Evolutionary conservation across 2,797 vertebrate genomes (phyloP).

Genomic region (Sebastolobus altivelis): DNA sequence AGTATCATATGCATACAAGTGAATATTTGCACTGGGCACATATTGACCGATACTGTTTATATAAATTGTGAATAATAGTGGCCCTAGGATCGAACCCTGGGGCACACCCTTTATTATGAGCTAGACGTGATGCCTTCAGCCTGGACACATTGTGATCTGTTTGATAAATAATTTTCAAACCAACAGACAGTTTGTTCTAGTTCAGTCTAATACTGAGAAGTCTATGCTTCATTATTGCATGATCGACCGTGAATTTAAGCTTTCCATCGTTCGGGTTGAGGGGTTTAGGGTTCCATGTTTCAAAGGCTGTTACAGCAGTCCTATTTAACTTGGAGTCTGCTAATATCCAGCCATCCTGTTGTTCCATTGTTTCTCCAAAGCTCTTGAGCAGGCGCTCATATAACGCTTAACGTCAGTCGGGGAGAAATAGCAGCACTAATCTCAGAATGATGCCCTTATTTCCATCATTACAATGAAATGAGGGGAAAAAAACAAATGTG

Average conservation of each 20-base stretch:
- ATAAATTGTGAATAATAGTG: neutral
- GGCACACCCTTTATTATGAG: neutral
- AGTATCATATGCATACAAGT: neutral
- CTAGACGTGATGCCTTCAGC: neutral
- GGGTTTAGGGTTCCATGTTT: neutral
- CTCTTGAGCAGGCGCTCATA: constrained; percentile 66
- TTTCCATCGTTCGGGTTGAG: no score
- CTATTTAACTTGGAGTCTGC: constrained; percentile 8
- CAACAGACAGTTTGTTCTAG: neutral
- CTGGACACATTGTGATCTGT: neutral
- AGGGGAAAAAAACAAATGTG: constrained; percentile 70
- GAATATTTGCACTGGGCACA: neutral
- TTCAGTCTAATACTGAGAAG: neutral
- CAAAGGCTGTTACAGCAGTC: constrained; percentile 3
- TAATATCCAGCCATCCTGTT: constrained; percentile 25
- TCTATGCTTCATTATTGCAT: neutral
- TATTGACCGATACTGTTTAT: neutral
- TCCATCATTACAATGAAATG: constrained; percentile 85
- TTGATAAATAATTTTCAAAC: neutral
- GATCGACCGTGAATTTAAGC: no score
- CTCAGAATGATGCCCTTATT: constrained; percentile 87
- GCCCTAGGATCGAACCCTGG: neutral
- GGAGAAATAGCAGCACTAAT: constrained; percentile 79
- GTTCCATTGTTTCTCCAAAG: constrained; percentile 62
- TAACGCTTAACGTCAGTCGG: constrained; percentile 67